Conservation (phyloP, 2,797 vertebrate species). For the Hafferia zeledoni region DNA sequence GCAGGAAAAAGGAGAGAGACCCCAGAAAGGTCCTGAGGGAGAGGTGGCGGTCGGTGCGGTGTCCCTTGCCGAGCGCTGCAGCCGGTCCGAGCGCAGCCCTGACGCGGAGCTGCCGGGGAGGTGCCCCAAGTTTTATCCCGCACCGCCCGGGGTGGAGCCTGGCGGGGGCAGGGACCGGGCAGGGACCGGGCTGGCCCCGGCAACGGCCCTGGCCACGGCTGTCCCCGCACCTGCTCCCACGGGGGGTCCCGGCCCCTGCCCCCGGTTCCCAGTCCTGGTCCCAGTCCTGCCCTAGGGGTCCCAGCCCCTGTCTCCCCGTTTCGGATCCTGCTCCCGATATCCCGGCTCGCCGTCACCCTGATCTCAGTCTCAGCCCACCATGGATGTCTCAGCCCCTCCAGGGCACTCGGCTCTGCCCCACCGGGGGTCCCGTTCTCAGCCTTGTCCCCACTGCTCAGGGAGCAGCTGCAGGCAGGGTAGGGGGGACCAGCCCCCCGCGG, state of each 20-base stretch:
- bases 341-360: not conserved
- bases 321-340: not conserved
- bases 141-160: conserved; percentile 58
- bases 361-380: not conserved
- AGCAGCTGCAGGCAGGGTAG: not conserved
- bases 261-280: not conserved
- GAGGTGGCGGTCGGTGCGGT: not conserved
- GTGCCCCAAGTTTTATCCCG: conserved; percentile 75
- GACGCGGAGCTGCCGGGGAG: conserved; percentile 48
- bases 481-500: not conserved
- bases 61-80: not conserved
- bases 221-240: not conserved
- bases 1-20: not conserved
- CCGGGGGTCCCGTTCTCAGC: not conserved
- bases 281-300: not conserved
- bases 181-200: conserved; percentile 18
- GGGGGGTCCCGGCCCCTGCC: not conserved
- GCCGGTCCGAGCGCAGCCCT: conserved; percentile 30
- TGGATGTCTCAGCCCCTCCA: no score
- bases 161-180: conserved; percentile 30
- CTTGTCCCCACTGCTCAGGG: not conserved
- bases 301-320: not conserved
- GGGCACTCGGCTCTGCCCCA: not conserved
- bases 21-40: not conserved
- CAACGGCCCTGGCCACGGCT: not conserved